Percentiles rank a stretch among this genome's conserved stretches.
Evolutionary conservation across 1,140 invertebrate genomes (phyloP).

Genomic region (Anagrus nilaparvatae): DNA sequence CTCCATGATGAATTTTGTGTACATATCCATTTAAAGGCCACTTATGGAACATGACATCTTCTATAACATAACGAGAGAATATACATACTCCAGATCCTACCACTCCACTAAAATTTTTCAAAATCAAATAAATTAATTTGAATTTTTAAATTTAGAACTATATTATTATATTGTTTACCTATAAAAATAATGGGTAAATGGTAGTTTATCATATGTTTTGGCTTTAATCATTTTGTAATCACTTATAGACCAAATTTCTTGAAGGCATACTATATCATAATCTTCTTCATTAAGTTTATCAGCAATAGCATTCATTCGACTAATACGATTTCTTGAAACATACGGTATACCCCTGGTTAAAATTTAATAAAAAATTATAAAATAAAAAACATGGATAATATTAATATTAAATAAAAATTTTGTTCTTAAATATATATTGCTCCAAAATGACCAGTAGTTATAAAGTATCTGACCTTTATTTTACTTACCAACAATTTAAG

Average conservation of each 20-base stretch:
- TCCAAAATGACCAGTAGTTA: slow-evolving; percentile 1
- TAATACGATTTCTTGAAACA: slow-evolving; percentile 63
- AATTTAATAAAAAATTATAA: too few relatives aligned
- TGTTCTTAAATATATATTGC: too few relatives aligned
- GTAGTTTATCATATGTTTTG: slow-evolving; percentile 51
- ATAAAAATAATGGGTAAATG: slow-evolving; percentile 86
- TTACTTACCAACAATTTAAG: slow-evolving; percentile 51
- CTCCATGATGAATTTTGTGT: slow-evolving; percentile 91
- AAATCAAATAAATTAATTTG: slow-evolving; percentile 15
- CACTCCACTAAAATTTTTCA: slow-evolving; percentile 71
- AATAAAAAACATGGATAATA: background rate
- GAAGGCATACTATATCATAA: slow-evolving; percentile 84
- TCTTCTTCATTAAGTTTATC: slow-evolving; percentile 54
- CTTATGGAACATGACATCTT: slow-evolving; percentile 80
- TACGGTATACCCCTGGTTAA: slow-evolving; percentile 77
- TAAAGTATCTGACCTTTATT: slow-evolving; percentile 1
- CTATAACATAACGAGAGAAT: slow-evolving; percentile 78
- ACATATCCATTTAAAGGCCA: slow-evolving; percentile 95
- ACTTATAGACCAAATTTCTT: slow-evolving; percentile 80
- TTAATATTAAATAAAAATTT: slow-evolving; percentile 7
- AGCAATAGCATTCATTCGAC: slow-evolving; percentile 72
- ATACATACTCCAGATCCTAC: slow-evolving; percentile 87
- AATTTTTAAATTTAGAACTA: slow-evolving; percentile 10
- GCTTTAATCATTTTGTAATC: slow-evolving; percentile 66
- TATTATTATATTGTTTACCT: slow-evolving; percentile 49